Percentiles rank a stretch among this genome's conserved stretches.
These are phyloP conservation scores for Panurus biarmicus DNA, from an alignment of 2,113 vertebrate species.

Conservation along the genomic window DNA sequence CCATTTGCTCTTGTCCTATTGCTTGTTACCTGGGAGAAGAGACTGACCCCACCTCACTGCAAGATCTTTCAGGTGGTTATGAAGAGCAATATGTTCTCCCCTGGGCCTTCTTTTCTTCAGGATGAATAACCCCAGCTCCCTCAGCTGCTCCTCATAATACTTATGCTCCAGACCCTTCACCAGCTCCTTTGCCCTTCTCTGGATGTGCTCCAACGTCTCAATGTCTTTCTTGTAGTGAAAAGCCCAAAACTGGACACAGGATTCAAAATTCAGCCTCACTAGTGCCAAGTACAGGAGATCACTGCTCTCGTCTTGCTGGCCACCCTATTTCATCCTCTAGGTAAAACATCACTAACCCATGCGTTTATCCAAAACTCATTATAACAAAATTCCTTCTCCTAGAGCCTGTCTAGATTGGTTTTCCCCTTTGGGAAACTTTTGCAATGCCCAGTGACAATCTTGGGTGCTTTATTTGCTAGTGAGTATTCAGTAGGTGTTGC, in stretches of 20 bases:
- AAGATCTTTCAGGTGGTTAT: not conserved
- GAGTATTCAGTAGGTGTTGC: not conserved
- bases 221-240: not conserved
- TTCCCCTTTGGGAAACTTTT: not conserved
- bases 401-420: not conserved
- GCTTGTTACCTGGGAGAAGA: not conserved
- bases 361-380: not conserved
- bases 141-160: not conserved
- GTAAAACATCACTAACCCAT: not conserved
- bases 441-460: not conserved
- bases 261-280: not conserved
- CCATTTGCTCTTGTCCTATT: not conserved
- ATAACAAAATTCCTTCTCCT: not conserved
- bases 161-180: not conserved
- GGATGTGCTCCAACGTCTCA: not conserved
- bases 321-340: not conserved
- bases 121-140: not conserved
- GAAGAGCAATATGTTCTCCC: rapidly evolving
- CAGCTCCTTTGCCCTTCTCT: not conserved
- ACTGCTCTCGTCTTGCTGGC: not conserved
- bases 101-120: not conserved
- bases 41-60: not conserved
- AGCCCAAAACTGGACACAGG: not conserved
- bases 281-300: no score
- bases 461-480: not conserved